Percentiles rank a stretch among this genome's conserved stretches.
Conservation (phyloP, 2,888 invertebrate species). For the Amphipyra berbera region DNA sequence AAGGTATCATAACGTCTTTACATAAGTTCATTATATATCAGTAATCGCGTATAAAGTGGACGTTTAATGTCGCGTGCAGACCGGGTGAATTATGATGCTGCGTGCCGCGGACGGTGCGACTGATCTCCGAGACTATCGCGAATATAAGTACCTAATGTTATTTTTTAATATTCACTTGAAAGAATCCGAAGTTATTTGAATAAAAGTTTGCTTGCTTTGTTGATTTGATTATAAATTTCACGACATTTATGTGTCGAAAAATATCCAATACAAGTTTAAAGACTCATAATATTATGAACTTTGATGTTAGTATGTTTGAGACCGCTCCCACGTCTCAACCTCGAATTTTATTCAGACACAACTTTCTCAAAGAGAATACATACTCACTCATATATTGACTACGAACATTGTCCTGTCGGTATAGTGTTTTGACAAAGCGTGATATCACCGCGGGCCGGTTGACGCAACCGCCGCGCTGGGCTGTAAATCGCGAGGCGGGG, state of each 20-base stretch:
- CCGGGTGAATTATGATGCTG: slow-evolving; percentile 64
- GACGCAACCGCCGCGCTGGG: slow-evolving; percentile 69
- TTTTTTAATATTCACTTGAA: slow-evolving; percentile 22
- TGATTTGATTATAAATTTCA: slow-evolving; percentile 2
- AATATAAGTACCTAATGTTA: slow-evolving; percentile 30
- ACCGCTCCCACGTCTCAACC: not conserved
- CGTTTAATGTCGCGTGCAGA: slow-evolving; percentile 65
- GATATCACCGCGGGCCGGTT: slow-evolving; percentile 73
- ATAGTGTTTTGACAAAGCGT: slow-evolving; percentile 48
- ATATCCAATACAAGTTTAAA: not conserved
- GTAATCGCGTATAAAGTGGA: slow-evolving; percentile 59
- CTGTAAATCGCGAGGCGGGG: slow-evolving; percentile 73
- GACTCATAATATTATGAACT: not conserved
- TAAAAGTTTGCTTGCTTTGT: slow-evolving; percentile 9
- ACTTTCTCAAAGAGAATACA: slow-evolving; percentile 9
- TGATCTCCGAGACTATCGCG: slow-evolving; percentile 46
- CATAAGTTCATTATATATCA: slow-evolving; percentile 73
- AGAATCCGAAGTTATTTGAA: slow-evolving; percentile 22
- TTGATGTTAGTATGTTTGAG: too few species aligned
- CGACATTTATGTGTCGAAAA: not conserved
- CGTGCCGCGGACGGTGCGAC: slow-evolving; percentile 42
- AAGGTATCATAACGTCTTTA: slow-evolving; percentile 77
- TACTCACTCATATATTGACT: slow-evolving; percentile 5
- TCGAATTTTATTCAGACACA: not conserved
- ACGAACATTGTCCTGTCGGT: slow-evolving; percentile 23